phyloP scores from a whole-genome alignment of 2,113 vertebrate species.

The Regulus satrapa region DNA sequence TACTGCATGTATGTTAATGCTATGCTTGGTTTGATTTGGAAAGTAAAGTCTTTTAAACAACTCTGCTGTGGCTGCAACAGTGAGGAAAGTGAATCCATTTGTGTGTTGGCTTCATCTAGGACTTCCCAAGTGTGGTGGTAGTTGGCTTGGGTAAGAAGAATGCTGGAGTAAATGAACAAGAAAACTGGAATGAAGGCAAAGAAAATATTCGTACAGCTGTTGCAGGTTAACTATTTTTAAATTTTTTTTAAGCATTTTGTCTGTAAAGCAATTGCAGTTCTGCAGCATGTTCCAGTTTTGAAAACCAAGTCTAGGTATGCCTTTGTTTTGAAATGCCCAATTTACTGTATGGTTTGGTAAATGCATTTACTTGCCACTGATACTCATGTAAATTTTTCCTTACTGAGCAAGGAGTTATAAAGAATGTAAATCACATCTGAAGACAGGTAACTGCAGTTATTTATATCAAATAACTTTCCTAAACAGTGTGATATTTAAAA shows the following conservation, averaged over 20 bases:
- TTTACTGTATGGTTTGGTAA: neutral
- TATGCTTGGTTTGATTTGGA: neutral
- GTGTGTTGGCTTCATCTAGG: constrained; percentile 71
- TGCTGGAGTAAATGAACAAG: constrained; percentile 78
- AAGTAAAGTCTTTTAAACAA: neutral
- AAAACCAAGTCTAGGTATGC: neutral
- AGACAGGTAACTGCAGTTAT: neutral
- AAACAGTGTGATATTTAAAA: neutral
- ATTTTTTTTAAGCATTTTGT: neutral
- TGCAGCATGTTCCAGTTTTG: neutral
- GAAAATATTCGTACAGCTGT: constrained; percentile 89
- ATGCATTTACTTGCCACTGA: neutral
- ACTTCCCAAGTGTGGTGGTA: constrained; percentile 86
- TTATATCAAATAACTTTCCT: neutral
- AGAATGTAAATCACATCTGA: neutral
- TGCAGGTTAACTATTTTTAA: constrained; percentile 73
- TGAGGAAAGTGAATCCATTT: neutral
- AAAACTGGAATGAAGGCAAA: constrained; percentile 89
- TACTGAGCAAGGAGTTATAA: neutral
- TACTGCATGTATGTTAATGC: neutral
- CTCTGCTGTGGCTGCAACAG: neutral
- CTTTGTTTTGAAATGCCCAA: neutral
- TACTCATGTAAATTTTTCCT: neutral
- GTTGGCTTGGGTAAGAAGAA: constrained; percentile 86
- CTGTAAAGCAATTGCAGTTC: neutral